phyloP scores from a whole-genome alignment of 2,888 invertebrate species.

The Pterostichus madidus region DNA sequence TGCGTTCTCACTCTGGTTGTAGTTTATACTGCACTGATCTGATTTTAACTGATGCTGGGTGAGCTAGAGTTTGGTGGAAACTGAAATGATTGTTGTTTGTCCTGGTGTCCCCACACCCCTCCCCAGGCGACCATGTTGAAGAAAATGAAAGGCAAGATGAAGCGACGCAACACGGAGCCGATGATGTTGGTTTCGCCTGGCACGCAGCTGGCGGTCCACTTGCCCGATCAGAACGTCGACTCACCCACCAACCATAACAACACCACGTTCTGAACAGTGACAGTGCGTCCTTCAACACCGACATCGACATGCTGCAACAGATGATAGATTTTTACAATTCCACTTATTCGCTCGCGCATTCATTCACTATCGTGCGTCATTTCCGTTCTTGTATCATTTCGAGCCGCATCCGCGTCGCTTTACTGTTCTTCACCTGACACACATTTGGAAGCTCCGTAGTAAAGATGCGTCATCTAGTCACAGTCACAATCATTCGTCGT shows the following conservation, averaged over 20 bases:
- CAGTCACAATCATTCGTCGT: constrained; percentile 49
- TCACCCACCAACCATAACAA: constrained; percentile 77
- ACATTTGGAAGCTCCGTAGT: constrained; percentile 26
- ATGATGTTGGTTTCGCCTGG: constrained; percentile 82
- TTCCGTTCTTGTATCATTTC: constrained; percentile 40
- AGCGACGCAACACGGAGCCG: constrained; percentile 95
- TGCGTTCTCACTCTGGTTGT: constrained; percentile 50
- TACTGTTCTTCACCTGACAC: constrained; percentile 30
- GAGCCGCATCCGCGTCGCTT: constrained; percentile 34
- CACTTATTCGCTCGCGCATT: constrained; percentile 36
- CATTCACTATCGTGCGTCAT: constrained; percentile 52
- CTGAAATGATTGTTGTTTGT: constrained; percentile 67
- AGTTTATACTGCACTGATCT: constrained; percentile 53
- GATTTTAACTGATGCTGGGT: constrained; percentile 36
- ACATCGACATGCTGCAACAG: constrained; percentile 22
- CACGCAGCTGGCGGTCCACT: constrained; percentile 76
- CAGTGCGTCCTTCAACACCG: background rate
- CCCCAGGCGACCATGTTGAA: constrained; percentile 99
- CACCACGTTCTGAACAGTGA: constrained; percentile 73
- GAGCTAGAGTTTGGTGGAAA: constrained; percentile 50
- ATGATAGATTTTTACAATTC: constrained; percentile 38
- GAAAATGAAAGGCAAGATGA: constrained; percentile 98
- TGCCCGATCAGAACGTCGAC: constrained; percentile 78
- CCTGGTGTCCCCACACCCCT: constrained; percentile 73
- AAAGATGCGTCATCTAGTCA: constrained; percentile 26